phyloP scores from a whole-genome alignment of 2,113 vertebrate genomes.

The Dolichallabes microphthalmus region DNA sequence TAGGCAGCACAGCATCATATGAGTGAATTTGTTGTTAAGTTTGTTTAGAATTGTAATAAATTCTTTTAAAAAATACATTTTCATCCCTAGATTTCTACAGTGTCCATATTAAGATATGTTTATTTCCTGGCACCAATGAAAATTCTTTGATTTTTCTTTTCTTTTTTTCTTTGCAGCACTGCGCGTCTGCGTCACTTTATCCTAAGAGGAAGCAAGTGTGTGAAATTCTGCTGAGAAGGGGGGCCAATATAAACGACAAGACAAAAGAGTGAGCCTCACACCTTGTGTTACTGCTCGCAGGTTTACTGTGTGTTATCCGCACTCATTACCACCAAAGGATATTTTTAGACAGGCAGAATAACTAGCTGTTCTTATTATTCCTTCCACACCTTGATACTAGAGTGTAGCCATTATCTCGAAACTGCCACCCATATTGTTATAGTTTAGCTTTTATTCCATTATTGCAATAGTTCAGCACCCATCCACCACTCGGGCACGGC shows the following conservation, averaged over 20 bases:
- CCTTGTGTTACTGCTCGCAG: background rate
- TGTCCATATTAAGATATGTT: background rate
- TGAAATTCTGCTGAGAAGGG: conserved; percentile 92
- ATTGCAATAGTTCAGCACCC: background rate
- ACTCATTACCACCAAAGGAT: background rate
- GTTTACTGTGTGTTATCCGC: background rate
- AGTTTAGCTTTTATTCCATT: background rate
- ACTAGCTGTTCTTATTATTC: background rate
- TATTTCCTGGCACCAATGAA: background rate
- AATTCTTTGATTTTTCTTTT: background rate
- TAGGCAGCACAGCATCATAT: too few relatives aligned
- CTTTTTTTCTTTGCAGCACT: conserved; percentile 76
- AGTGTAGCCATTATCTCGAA: background rate
- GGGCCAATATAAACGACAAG: conserved; percentile 96
- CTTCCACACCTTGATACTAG: background rate
- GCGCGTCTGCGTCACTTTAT: conserved; percentile 89
- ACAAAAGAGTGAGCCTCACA: conserved; percentile 90
- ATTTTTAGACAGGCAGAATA: background rate
- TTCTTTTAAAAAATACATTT: too few relatives aligned
- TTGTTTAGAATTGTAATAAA: too few relatives aligned
- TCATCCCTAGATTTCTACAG: too few relatives aligned
- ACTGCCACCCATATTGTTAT: background rate
- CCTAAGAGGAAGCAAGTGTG: conserved; percentile 97
- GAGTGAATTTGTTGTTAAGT: too few relatives aligned
- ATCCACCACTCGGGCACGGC: background rate